Base-by-base conservation (phyloP, 2,888 invertebrate genomes). In the Microlaimidae sp. region DNA sequence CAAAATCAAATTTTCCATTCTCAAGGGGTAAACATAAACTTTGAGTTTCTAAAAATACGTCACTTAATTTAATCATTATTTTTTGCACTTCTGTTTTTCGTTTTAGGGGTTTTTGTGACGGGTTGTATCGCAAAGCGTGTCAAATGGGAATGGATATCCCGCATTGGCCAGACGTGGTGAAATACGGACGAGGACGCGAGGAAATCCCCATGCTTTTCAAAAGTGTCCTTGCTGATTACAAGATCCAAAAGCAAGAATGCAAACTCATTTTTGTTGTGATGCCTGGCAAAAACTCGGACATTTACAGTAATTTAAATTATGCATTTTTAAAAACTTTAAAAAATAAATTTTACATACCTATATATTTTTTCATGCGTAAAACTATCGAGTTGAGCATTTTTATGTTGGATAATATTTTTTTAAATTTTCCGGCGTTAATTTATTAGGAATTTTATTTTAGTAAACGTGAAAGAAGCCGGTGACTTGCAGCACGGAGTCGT, bases 81-180 rank as follows among this genome's bases (percentile, higher is more conserved):
- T n/a, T n/a, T n/a, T n/a, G n/a, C n/a, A n/a, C n/a, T n/a, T n/a
- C n/a, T n/a, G n/a, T n/a, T n/a, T n/a, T n/a, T n/a, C n/a, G n/a
- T 32, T 7, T 32, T 25, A 51, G 51, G 42, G 2, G 7, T 13
- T 51, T 51, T 27, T 51, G 51, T 19, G 10, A 25, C 7, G 23
- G 4, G 17, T 28, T 51, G 41, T 19, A 7, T 19, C 51, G 51
- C 19, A 43, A 57, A 56, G 64, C 64, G 3, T 53, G 54, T n/a
- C 59, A 61, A 27, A 63, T 64, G 64, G 65, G 65, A 38, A 59
- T 65, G 62, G 46, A 47, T 19, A 61, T 64, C 48, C 64, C 65
- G 7, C 56, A 60, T 25, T 64, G 63, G 63, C 64, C 64, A 19
- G 64, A 64, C 53, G 55, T 63, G 25, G 61, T 64, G 53, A 61